Conservation (phyloP, 2,113 vertebrate genomes). For the Sturnus vulgaris region DNA sequence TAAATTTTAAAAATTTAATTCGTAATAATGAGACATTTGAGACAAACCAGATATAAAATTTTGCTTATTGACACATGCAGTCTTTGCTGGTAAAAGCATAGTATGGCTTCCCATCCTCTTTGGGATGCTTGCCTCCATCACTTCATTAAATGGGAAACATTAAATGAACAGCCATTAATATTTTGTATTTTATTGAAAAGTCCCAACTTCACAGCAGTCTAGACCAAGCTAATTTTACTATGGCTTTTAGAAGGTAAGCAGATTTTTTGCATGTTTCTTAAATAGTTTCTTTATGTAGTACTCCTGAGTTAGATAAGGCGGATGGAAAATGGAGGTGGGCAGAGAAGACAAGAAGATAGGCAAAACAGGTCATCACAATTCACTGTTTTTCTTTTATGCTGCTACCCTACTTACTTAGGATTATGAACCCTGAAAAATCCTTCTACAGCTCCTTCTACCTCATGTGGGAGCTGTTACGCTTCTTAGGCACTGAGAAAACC, state of each 20-base stretch:
- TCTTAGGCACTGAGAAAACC: neutral
- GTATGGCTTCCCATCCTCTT: neutral
- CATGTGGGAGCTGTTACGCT: accelerated
- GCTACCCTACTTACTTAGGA: neutral
- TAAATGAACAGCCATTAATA: neutral
- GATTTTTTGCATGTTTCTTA: neutral
- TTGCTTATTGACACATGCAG: neutral
- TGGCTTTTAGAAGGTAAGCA: neutral
- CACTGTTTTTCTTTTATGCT: neutral
- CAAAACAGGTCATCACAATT: neutral
- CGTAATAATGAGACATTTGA: neutral
- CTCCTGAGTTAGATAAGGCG: neutral
- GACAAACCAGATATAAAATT: neutral
- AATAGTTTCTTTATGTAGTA: neutral
- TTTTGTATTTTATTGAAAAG: neutral
- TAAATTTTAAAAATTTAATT: neutral
- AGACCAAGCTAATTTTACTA: neutral
- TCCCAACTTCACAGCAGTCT: neutral
- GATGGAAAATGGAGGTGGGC: neutral
- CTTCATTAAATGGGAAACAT: neutral
- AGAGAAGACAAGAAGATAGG: neutral
- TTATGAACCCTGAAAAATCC: neutral
- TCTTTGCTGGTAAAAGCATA: neutral
- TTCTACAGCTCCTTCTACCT: neutral
- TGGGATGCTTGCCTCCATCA: neutral